Evolutionary conservation across 53 echinoderm and acorn worm genomes (phyloP), one percentile per base, ranked within the genome.

Genomic region (Patiria pectinifera): DNA sequence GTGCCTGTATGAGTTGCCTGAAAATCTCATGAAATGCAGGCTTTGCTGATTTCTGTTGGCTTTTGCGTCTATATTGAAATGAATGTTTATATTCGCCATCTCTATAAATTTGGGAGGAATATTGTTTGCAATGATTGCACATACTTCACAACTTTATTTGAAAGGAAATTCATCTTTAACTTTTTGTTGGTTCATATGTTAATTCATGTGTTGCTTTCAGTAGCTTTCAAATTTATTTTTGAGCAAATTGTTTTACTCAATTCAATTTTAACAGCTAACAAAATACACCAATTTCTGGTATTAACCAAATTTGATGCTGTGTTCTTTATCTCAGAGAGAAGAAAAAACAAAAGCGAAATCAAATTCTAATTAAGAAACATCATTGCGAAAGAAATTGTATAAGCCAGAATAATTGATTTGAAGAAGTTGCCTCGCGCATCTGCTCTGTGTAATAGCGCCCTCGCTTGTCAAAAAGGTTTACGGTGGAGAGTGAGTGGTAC

Each of bases 141-240:
- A 0, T 74, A 24, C 18, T 23, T 74, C 19, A 10, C 19, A 16
- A 13, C 21, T 22, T 22, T 74, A 2, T 23, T 0, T n/a, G 21
- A 16, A n/a, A 74, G 2, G 19, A 9, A 18, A 74, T 4, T 23
- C 74, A 74, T 74, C 74, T 74, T 74, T 21, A 74, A 9, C 8
- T 74, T 74, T 74, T n/a, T 23, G 74, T 74, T 74, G 74, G 74
- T n/a, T 74, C 74, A 74, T 74, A 3, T 74, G 74, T 74, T 24
- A 25, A 66, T 66, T 18, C 66, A 16, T 53, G 53, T 53, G 5
- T 53, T 53, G 53, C 53, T 53, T 53, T 53, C 5, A 53, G 8
- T 0, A 53, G 8, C 53, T 53, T 53, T 69, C 15, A 69, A 69
- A 18, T 69, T 69, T 69, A 69, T 0, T 69, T 69, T 69, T 1